phyloP scores from a whole-genome alignment of 2,113 vertebrate species.

The Scomber scombrus region DNA sequence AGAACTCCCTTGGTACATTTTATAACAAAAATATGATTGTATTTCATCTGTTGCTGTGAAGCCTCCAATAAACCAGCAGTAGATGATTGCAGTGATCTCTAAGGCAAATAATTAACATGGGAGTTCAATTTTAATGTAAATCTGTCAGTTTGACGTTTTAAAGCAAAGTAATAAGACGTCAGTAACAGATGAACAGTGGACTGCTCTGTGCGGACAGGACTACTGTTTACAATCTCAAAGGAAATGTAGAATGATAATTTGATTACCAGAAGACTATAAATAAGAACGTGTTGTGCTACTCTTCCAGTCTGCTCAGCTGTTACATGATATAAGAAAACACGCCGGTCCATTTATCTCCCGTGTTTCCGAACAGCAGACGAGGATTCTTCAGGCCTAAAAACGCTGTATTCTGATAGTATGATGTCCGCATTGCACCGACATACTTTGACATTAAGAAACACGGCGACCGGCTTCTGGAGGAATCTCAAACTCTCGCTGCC shows the following conservation, averaged over 20 bases:
- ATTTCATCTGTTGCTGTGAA: too few species aligned
- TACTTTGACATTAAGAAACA: constrained; percentile 22
- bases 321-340: not conserved
- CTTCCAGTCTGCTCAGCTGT: constrained; percentile 44
- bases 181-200: too few species aligned
- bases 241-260: constrained; percentile 51
- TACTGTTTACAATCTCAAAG: constrained; percentile 19
- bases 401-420: not conserved
- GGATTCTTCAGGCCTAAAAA: too few species aligned
- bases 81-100: too few species aligned
- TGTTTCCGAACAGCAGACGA: too few species aligned
- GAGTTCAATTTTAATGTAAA: too few species aligned
- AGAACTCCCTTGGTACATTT: too few species aligned
- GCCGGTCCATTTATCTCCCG: not conserved
- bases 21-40: too few species aligned
- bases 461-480: not conserved
- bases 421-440: not conserved
- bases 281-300: constrained; percentile 3
- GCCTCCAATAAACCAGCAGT: too few species aligned
- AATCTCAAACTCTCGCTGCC: constrained; percentile 9
- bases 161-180: too few species aligned
- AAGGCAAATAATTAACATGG: too few species aligned
- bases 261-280: constrained; percentile 62
- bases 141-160: too few species aligned
- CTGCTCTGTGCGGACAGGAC: not conserved